A percentile compares a stretch with the other conserved stretches of the same genome.
These are phyloP conservation scores for Ctenochaetus hawaiiensis DNA, from an alignment of 2,797 vertebrate species.

Conservation along the genomic window DNA sequence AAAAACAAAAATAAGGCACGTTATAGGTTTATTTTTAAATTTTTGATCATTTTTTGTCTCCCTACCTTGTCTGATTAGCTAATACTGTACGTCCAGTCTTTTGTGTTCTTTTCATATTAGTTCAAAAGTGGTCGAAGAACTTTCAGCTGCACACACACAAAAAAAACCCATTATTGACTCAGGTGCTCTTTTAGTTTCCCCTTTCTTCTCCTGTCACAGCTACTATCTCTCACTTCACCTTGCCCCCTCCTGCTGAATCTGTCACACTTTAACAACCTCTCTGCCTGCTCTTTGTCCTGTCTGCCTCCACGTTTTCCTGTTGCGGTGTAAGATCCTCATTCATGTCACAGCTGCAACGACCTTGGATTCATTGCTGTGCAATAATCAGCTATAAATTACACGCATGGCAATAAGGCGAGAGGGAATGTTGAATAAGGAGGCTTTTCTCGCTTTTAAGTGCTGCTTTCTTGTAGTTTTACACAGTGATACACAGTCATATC, in stretches of 20 bases:
- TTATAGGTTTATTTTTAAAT: not conserved
- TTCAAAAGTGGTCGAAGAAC: not conserved
- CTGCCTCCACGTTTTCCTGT: slow-evolving; percentile 2
- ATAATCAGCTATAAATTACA: slow-evolving; percentile 63
- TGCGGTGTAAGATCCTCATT: slow-evolving; percentile 25
- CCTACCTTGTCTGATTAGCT: not conserved
- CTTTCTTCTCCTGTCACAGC: slow-evolving; percentile 13
- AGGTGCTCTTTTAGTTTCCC: not conserved
- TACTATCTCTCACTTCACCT: slow-evolving; percentile 12
- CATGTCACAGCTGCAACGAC: slow-evolving; percentile 39
- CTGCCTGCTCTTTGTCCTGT: not conserved
- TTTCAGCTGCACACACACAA: not conserved
- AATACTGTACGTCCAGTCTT: no score
- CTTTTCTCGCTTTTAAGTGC: slow-evolving; percentile 11
- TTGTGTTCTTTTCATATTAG: not conserved
- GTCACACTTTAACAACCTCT: slow-evolving; percentile 14
- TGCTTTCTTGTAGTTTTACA: slow-evolving; percentile 5
- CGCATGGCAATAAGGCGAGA: slow-evolving; percentile 3
- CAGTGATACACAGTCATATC: not conserved
- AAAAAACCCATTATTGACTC: not conserved
- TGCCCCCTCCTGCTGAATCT: not conserved
- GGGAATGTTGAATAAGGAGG: slow-evolving; percentile 8
- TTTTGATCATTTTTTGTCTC: not conserved
- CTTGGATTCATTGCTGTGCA: slow-evolving; percentile 53
- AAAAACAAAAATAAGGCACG: not conserved